Evolutionary conservation across 2,888 invertebrate species (phyloP), one percentile per base, ranked within the genome.

Genomic region (Cosmorhoe ocellata): DNA sequence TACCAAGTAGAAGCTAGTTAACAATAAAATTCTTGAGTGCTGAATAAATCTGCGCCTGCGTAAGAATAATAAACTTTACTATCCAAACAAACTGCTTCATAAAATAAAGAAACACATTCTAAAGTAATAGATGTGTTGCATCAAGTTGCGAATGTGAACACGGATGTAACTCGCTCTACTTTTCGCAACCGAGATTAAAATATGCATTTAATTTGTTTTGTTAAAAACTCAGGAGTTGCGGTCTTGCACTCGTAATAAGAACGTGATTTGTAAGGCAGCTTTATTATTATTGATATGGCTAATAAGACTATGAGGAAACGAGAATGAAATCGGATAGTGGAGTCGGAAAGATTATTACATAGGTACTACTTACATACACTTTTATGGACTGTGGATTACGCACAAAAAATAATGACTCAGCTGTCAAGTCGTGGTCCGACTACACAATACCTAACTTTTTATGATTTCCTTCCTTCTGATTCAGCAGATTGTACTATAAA

Each of bases 301-400:
- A 51, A 45, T 51, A 45, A 27, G 31, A 26, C 43, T 44, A 36
- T 43, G 18, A 46, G 41, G 51, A 51, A 51, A 46, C 32, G 4
- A 28, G 33, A 41, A 41, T 28, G 12, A 39, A 38, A 39, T 24
- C 50, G 43, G 31, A 40, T 51, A 31, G 51, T 45, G 10, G 18
- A 27, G 26, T 34, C 26, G 37, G 34, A 51, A 18, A 37, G 27
- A 39, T 45, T 6, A 9, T n/a, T n/a, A n/a, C n/a, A n/a, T n/a
- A n/a, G n/a, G 11, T 33, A 33, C 24, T 38, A 6, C 30, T 44
- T 13, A 10, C 14, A 14, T 36, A 22, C 36, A 32, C n/a, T 31
- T 26, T 26, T 27, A 26, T 36, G 9, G 11, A 24, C 14, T 14
- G 14, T 27, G 7, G 11, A 13, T 24, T 6, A n/a, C 8, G 11